phyloP scores from a whole-genome alignment of 2,113 vertebrate genomes.

The Chiloscyllium plagiosum region DNA sequence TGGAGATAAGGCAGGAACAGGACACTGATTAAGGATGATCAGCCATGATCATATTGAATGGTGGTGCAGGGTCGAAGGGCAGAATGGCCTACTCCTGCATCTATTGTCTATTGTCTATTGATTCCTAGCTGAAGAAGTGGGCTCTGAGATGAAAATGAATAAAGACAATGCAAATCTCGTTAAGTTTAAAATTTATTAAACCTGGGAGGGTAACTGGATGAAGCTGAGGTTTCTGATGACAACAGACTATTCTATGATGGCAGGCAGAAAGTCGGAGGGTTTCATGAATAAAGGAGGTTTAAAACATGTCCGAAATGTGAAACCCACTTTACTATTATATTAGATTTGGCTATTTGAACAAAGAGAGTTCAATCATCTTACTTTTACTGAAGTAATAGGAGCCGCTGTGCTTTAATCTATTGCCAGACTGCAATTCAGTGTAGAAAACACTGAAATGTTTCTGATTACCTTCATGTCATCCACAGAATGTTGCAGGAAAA shows the following conservation, averaged over 20 bases:
- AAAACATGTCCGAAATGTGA: background rate
- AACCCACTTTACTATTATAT: no score
- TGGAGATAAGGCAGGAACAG: no score
- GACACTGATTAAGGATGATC: no score
- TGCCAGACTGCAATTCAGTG: background rate
- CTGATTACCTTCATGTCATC: background rate
- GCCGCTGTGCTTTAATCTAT: background rate
- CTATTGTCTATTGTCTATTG: no score
- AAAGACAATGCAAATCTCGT: background rate
- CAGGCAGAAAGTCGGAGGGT: no score
- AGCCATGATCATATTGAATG: no score
- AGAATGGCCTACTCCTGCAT: no score
- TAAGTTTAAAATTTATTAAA: background rate
- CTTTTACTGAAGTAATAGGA: background rate
- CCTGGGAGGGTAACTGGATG: background rate
- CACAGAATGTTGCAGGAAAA: slow-evolving; percentile 9
- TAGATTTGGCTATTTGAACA: no score
- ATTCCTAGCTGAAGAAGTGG: background rate
- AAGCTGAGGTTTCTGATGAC: background rate
- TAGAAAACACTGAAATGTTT: background rate
- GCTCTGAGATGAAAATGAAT: background rate
- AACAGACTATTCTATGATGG: background rate
- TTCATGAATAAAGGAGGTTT: background rate
- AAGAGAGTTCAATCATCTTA: background rate
- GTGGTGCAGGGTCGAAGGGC: no score